Conservation (phyloP, 2,888 invertebrate species). For the Drosophila antonietae region DNA sequence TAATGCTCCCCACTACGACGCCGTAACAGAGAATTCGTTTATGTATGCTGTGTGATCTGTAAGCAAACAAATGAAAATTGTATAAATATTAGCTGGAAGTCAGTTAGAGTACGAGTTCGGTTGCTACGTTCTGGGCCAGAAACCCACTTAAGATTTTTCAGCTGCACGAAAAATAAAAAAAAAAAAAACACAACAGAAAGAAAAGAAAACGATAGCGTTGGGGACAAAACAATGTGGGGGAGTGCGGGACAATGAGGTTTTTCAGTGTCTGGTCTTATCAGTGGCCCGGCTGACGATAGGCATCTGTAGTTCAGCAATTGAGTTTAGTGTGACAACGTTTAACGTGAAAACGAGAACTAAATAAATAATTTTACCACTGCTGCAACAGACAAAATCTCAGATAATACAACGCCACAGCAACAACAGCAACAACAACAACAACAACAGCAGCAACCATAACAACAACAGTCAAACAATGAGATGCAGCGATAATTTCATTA, state of each 20-base stretch:
- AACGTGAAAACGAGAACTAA: slow-evolving; percentile 79
- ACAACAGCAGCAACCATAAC: slow-evolving; percentile 25
- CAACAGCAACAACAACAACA: slow-evolving; percentile 25
- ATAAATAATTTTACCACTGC: slow-evolving; percentile 73
- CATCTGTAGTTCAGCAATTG: slow-evolving; percentile 65
- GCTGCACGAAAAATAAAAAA: slow-evolving; percentile 50
- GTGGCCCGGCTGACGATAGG: slow-evolving; percentile 48
- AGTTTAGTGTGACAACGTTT: slow-evolving; percentile 78
- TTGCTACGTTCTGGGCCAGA: slow-evolving; percentile 61
- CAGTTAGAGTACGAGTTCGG: slow-evolving; percentile 17
- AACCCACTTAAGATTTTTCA: slow-evolving; percentile 68
- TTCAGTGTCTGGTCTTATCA: slow-evolving; percentile 51
- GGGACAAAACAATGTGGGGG: not conserved
- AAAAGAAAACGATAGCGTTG: not conserved
- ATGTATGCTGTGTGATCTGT: slow-evolving; percentile 55
- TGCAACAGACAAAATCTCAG: slow-evolving; percentile 50
- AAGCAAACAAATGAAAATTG: slow-evolving; percentile 73
- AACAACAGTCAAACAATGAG: slow-evolving; percentile 67
- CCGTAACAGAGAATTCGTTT: slow-evolving; percentile 30
- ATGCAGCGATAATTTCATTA: slow-evolving; percentile 78
- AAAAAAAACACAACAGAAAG: not conserved
- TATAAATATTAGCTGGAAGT: slow-evolving; percentile 64
- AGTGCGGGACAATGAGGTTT: slow-evolving; percentile 2
- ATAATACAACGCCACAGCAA: slow-evolving; percentile 32
- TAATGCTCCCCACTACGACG: slow-evolving; percentile 16